Percentiles rank a stretch among this genome's conserved stretches.
These are phyloP conservation scores for Drosophila baimaii DNA, from an alignment of 1,140 invertebrate genomes.

Conservation along the genomic window DNA sequence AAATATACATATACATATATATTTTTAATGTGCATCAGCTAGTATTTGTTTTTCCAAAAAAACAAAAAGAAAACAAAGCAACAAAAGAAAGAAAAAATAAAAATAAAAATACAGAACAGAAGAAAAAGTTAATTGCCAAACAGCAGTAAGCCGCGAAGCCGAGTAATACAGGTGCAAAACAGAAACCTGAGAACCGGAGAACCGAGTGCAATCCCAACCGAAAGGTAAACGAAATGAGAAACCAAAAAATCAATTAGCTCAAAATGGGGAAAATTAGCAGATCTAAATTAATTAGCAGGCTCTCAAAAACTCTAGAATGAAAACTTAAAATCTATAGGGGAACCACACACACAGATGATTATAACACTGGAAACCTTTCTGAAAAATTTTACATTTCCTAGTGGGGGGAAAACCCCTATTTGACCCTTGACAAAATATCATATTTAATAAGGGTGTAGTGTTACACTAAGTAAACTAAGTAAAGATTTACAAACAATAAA, in stretches of 20 bases:
- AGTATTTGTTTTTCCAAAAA: neutral
- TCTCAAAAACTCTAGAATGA: neutral
- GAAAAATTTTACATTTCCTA: neutral
- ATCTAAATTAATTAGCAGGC: conserved; percentile 7
- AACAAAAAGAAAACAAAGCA: conserved; percentile 21
- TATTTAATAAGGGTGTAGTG: too few relatives aligned
- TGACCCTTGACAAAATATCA: too few relatives aligned
- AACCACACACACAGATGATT: neutral
- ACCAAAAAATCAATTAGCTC: conserved; percentile 5
- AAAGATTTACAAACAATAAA: too few relatives aligned
- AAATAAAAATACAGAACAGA: conserved; percentile 7
- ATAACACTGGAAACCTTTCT: too few relatives aligned
- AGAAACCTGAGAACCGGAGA: neutral
- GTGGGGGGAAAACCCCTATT: neutral
- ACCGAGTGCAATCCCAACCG: conserved; percentile 5
- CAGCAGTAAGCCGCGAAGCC: too few relatives aligned
- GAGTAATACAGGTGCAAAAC: conserved; percentile 15
- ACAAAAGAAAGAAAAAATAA: conserved; percentile 17
- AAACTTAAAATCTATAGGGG: neutral
- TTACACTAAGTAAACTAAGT: too few relatives aligned
- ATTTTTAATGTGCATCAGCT: conserved; percentile 20
- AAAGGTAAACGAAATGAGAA: conserved; percentile 27
- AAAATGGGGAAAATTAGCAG: conserved; percentile 24
- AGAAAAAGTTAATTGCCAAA: conserved; percentile 24
- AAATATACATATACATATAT: conserved; percentile 20